These are phyloP conservation scores for Chaenogobius annularis DNA, from an alignment of 2,113 vertebrate genomes.

Conservation along the genomic window DNA sequence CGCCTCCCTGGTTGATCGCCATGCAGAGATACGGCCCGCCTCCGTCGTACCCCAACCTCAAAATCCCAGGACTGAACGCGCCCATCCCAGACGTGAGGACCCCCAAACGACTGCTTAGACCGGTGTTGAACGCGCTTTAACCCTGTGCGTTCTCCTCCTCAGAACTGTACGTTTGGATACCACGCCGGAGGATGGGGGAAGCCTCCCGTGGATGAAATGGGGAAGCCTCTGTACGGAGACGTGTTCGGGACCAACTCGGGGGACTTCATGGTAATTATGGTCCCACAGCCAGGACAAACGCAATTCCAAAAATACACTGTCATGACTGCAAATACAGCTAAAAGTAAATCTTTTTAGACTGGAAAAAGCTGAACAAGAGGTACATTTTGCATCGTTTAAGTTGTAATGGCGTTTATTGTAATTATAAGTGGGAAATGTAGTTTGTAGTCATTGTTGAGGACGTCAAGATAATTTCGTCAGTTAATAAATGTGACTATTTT, in stretches of 20 bases:
- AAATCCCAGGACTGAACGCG: conserved; percentile 88
- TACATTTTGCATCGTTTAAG: too few species aligned
- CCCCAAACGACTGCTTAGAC: not conserved
- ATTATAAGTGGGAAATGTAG: too few species aligned
- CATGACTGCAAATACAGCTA: too few species aligned
- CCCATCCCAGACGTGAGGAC: conserved; percentile 86
- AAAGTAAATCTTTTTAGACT: too few species aligned
- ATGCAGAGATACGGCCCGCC: conserved; percentile 92
- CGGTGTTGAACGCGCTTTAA: too few species aligned
- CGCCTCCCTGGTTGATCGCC: conserved; percentile 91
- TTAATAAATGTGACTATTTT: not conserved
- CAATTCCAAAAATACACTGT: too few species aligned
- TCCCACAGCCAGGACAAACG: too few species aligned
- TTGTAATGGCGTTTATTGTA: too few species aligned
- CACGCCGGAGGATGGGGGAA: conserved; percentile 94
- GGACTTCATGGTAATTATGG: conserved; percentile 83
- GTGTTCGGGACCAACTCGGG: conserved; percentile 90
- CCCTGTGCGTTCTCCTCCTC: not conserved
- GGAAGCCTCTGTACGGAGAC: conserved; percentile 89
- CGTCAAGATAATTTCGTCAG: not conserved
- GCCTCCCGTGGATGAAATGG: conserved; percentile 88
- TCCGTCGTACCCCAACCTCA: conserved; percentile 90
- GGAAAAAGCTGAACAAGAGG: too few species aligned
- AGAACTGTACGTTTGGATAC: conserved; percentile 91
- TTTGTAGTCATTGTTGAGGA: too few species aligned